Percentiles rank a stretch among this genome's conserved stretches.
These are phyloP conservation scores for Hydrozoanthus tunicans DNA, from an alignment of 64 coral and sea anemone genomes.

Conservation along the genomic window DNA sequence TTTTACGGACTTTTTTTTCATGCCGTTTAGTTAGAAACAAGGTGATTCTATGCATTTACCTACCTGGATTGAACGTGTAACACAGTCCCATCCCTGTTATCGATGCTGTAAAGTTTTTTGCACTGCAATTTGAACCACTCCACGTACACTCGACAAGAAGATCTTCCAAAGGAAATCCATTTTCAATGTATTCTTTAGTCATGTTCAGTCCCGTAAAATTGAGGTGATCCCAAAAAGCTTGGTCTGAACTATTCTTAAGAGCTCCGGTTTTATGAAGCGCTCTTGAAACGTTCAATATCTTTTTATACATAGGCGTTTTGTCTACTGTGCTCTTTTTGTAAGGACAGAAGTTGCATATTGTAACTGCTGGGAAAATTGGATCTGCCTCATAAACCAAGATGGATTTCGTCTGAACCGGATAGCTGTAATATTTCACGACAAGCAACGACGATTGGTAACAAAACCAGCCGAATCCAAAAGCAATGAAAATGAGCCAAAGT, in stretches of 20 bases:
- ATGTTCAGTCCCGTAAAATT: constrained; percentile 46
- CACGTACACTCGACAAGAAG: constrained; percentile 33
- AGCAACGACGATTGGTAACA: constrained; percentile 22
- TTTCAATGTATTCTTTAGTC: constrained; percentile 29
- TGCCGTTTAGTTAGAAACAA: not conserved
- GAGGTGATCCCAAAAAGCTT: constrained; percentile 16
- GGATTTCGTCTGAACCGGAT: constrained; percentile 41
- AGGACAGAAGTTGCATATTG: constrained; percentile 36
- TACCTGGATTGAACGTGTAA: constrained; percentile 49
- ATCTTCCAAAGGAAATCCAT: constrained; percentile 41
- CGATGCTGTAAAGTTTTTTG: constrained; percentile 18
- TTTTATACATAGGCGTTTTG: not conserved
- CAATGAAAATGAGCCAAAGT: constrained; percentile 29
- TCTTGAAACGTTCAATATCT: not conserved
- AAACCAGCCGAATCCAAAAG: constrained; percentile 22
- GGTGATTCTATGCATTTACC: not conserved
- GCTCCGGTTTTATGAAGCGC: not conserved
- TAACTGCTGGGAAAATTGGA: constrained; percentile 41
- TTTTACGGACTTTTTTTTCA: not conserved
- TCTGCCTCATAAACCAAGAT: constrained; percentile 34
- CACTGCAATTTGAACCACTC: constrained; percentile 9
- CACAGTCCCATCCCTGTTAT: constrained; percentile 43
- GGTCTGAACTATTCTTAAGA: not conserved
- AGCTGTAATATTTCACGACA: constrained; percentile 8
- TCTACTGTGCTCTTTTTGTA: constrained; percentile 29